phyloP scores from a whole-genome alignment of 2,797 vertebrate species.

The Acridotheres tristis region DNA sequence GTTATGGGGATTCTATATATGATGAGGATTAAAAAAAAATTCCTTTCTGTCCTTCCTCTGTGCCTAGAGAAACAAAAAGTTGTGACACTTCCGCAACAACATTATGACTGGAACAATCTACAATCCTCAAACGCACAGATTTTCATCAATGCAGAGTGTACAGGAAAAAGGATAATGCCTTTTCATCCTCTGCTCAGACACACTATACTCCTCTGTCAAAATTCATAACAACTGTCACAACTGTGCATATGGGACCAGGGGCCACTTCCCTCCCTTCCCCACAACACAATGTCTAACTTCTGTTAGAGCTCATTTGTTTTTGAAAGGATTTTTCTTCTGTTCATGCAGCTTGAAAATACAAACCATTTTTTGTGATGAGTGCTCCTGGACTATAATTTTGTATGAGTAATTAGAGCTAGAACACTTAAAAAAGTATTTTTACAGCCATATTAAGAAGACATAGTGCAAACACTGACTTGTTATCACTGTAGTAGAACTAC shows the following conservation, averaged over 20 bases:
- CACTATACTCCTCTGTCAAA: background rate
- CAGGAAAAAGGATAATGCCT: background rate
- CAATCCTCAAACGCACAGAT: background rate
- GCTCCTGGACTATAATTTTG: background rate
- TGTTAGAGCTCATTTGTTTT: background rate
- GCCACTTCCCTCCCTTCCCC: background rate
- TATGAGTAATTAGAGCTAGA: background rate
- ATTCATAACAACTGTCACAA: background rate
- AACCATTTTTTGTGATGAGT: background rate
- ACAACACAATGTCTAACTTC: background rate
- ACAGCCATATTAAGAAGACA: slow-evolving; percentile 19
- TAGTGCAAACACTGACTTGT: slow-evolving; percentile 29
- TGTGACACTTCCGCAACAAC: background rate
- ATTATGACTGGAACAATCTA: background rate
- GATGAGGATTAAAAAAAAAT: background rate
- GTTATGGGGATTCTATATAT: background rate
- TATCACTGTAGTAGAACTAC: background rate
- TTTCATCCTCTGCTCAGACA: background rate
- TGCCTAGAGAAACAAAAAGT: background rate
- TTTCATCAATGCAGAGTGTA: background rate
- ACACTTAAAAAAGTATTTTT: background rate
- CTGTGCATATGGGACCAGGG: background rate
- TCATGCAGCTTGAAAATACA: background rate
- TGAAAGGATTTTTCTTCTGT: background rate
- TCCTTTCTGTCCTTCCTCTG: background rate